These are phyloP conservation scores for Heliopora coerulea DNA, from an alignment of 92 coral and sea anemone genomes.

Conservation along the genomic window DNA sequence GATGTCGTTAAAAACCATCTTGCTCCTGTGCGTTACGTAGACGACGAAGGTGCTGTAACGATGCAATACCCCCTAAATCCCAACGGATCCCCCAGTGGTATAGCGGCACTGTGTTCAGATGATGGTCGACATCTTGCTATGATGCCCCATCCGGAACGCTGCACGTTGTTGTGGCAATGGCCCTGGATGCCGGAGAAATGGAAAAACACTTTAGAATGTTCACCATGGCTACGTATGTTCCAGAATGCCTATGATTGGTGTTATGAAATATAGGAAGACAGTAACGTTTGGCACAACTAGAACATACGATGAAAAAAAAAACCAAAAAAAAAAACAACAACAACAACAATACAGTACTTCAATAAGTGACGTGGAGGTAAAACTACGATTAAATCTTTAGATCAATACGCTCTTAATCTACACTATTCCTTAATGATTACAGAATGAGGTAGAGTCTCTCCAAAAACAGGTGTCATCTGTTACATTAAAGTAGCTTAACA, in stretches of 20 bases:
- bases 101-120: constrained; percentile 86
- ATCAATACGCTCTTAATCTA: no score
- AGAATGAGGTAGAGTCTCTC: no score
- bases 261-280: no score
- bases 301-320: no score
- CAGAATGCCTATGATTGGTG: constrained; percentile 96
- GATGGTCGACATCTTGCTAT: constrained; percentile 98
- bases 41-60: constrained; percentile 79
- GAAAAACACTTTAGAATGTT: constrained; percentile 63
- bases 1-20: constrained; percentile 62
- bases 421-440: no score
- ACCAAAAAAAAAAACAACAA: no score
- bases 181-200: constrained; percentile 97
- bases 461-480: no score
- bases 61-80: constrained; percentile 95
- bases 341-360: no score
- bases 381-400: no score
- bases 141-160: constrained; percentile 99
- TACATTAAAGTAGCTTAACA: no score
- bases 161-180: constrained; percentile 97
- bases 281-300: no score
- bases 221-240: constrained; percentile 96
- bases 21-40: constrained; percentile 80
- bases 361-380: no score
- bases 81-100: constrained; percentile 93